Evolutionary conservation across 1,140 invertebrate genomes (phyloP), one percentile per base, ranked within the genome.

Genomic region (Phymorhynchus buccinoides): DNA sequence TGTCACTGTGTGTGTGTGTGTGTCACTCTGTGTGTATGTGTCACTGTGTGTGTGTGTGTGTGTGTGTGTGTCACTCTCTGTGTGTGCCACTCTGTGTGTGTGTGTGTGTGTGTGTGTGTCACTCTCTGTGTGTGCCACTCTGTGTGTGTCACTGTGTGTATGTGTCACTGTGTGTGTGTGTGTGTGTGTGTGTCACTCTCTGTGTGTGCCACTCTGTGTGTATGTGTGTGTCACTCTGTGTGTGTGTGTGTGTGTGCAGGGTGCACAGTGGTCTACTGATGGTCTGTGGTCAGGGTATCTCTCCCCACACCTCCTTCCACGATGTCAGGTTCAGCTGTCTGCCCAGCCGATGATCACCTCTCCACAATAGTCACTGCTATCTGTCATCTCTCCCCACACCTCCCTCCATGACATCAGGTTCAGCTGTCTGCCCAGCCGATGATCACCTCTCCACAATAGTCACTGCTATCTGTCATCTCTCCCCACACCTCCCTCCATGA

Each of bases 221-320:
- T 71, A 12, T 37, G 44, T 52, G 62, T 82, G 9, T 37, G 32
- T 56, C 37, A 22, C 39, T 22, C 0, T 73, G 39, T 22, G 14
- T 22, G 62, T 37, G 35, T 80, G 37, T 80, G 9, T 86, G 81
- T 85, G 9, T 41, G 87, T 88, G 30, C 89, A 92, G 91, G 83
- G 88, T 90, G 27, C 90, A 92, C 78, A 89, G 89, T 85, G 90
- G 90, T 9, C 84, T 92, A 30, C 44, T 92, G 3, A 84, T 44
- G 37, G 48, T 92, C 4, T 89, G 71, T 89, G 91, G 90, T 18
- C 73, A 30, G 22, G 91, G 91, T 77, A 78, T 92, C 16, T 88
- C 88, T 18, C 87, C 88, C 7, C 86, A 90, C 77, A 89, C 91
- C 37, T 86, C 87, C 37, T 88, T 86, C 39, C 35, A 71, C 14